A percentile compares a stretch with the other conserved stretches of the same genome.
phyloP scores from a whole-genome alignment of 2,888 invertebrate species.

The Tigriopus californicus region DNA sequence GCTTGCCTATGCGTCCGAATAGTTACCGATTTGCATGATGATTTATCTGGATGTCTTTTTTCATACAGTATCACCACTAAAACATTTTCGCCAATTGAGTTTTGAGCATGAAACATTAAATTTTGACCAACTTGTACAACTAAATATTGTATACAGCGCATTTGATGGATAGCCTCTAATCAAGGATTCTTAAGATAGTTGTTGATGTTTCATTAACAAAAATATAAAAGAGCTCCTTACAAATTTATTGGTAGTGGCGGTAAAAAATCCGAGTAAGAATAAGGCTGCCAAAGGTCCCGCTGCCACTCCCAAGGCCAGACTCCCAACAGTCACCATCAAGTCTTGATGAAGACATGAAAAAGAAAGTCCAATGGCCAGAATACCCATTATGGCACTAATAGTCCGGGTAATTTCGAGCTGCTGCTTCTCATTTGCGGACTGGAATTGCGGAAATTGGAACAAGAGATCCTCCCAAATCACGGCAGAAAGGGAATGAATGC shows the following conservation, averaged over 20 bases:
- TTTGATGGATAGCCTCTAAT: no score
- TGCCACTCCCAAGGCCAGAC: background rate
- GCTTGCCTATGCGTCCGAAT: no score
- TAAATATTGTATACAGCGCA: no score
- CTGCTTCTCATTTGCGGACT: background rate
- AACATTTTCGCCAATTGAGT: no score
- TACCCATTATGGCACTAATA: background rate
- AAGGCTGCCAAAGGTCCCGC: background rate
- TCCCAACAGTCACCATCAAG: background rate
- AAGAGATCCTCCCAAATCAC: background rate
- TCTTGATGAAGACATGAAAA: background rate
- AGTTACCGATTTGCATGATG: no score
- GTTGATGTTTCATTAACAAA: no score
- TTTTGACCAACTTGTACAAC: no score
- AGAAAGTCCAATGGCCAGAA: background rate
- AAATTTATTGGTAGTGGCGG: background rate
- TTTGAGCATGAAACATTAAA: no score
- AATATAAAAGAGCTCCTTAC: background rate
- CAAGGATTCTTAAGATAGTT: no score
- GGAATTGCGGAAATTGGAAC: background rate
- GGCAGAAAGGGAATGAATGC: background rate
- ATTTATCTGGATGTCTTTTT: no score
- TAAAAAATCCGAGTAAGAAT: background rate
- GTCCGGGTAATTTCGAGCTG: background rate
- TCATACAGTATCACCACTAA: no score